phyloP scores from a whole-genome alignment of 2,113 vertebrate genomes.

The Channa argus region DNA sequence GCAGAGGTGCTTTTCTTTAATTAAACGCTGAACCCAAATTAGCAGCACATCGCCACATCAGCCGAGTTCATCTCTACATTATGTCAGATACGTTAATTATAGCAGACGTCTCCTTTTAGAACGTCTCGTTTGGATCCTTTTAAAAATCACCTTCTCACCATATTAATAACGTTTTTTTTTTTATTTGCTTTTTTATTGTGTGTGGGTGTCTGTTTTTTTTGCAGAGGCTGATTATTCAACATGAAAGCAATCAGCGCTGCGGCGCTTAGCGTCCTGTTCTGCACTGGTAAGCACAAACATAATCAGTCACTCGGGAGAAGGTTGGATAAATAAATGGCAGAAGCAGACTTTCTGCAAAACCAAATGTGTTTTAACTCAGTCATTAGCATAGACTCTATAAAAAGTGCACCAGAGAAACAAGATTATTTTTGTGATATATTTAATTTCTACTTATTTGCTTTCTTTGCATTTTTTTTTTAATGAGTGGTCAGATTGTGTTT shows the following conservation, averaged over 20 bases:
- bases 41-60: not conserved
- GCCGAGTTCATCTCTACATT: not conserved
- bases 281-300: slow-evolving; percentile 72
- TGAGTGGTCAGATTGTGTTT: slow-evolving; percentile 2
- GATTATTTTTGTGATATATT: slow-evolving; percentile 7
- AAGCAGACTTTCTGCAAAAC: slow-evolving; percentile 26
- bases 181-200: not conserved
- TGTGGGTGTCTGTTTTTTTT: slow-evolving; percentile 29
- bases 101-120: not conserved
- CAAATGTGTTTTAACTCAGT: slow-evolving; percentile 12
- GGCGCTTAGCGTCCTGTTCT: slow-evolving; percentile 68
- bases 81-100: slow-evolving; percentile 1
- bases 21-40: slow-evolving; percentile 9
- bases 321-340: slow-evolving; percentile 31
- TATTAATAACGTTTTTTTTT: slow-evolving; percentile 10
- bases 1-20: slow-evolving; percentile 1
- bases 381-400: slow-evolving; percentile 19
- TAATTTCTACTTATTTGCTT: slow-evolving; percentile 32
- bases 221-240: slow-evolving; percentile 48
- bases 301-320: slow-evolving; percentile 54
- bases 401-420: slow-evolving; percentile 10
- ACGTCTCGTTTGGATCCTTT: not conserved
- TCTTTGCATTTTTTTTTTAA: not conserved
- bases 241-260: slow-evolving; percentile 69
- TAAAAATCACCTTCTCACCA: not conserved